A percentile compares a stretch with the other conserved stretches of the same genome.
Evolutionary conservation across 2,113 vertebrate genomes (phyloP).

Genomic region (Oenanthe melanoleuca): DNA sequence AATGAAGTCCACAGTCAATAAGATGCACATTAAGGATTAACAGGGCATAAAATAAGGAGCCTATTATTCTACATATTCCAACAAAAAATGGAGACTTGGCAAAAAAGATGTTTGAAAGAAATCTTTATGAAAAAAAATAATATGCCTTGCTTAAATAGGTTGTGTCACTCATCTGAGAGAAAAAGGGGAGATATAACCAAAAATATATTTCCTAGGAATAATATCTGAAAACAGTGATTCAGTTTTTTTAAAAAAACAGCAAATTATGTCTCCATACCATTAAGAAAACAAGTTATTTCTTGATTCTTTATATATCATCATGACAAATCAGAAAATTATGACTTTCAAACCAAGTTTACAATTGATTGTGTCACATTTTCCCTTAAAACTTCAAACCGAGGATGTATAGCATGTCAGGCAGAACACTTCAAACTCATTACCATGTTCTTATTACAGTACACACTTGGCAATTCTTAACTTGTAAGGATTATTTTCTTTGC

Average conservation of each 20-base stretch:
- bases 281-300: constrained; percentile 56
- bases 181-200: not conserved
- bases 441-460: not conserved
- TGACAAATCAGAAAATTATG: constrained; percentile 32
- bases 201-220: constrained; percentile 41
- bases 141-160: not conserved
- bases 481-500: not conserved
- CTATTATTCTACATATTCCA: not conserved
- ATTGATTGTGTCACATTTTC: not conserved
- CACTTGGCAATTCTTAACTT: not conserved
- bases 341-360: not conserved
- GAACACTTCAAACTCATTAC: not conserved
- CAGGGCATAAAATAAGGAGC: not conserved
- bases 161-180: not conserved
- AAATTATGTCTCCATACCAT: constrained; percentile 48
- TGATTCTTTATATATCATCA: constrained; percentile 31
- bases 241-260: constrained; percentile 39
- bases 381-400: not conserved
- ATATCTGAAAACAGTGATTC: constrained; percentile 45
- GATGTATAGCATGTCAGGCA: not conserved
- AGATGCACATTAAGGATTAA: not conserved
- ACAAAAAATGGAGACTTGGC: not conserved
- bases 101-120: not conserved
- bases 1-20: not conserved
- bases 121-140: not conserved